These are phyloP conservation scores for Scaeva pyrastri DNA, from an alignment of 2,888 invertebrate species.

Conservation along the genomic window DNA sequence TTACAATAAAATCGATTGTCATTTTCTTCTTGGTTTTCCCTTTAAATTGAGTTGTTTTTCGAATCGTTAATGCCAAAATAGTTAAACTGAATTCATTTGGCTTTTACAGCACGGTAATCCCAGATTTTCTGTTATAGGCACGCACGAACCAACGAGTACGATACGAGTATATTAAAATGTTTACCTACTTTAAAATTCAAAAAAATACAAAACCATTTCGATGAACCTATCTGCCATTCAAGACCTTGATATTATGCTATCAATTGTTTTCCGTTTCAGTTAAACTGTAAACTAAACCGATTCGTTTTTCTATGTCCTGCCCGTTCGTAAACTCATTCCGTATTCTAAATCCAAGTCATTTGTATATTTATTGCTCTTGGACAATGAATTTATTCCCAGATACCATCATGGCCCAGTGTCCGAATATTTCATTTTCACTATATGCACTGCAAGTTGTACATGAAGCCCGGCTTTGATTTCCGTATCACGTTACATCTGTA, in stretches of 20 bases:
- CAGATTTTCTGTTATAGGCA: background rate
- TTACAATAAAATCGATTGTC: background rate
- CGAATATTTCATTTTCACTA: slow-evolving; percentile 32
- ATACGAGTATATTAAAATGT: background rate
- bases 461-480: slow-evolving; percentile 34
- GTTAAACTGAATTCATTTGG: background rate
- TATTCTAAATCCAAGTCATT: slow-evolving; percentile 9
- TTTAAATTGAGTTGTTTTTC: background rate
- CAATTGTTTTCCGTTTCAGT: background rate
- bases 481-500: slow-evolving; percentile 67
- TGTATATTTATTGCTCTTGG: slow-evolving; percentile 14
- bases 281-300: background rate
- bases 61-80: background rate
- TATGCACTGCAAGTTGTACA: too few relatives aligned
- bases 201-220: background rate
- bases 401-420: background rate
- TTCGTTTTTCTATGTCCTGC: background rate
- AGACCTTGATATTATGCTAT: background rate
- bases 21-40: background rate
- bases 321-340: background rate
- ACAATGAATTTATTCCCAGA: slow-evolving; percentile 45
- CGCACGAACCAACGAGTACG: too few relatives aligned
- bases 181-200: background rate
- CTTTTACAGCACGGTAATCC: too few relatives aligned
- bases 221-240: background rate